These are phyloP conservation scores for Sturnus vulgaris DNA, from an alignment of 2,113 vertebrate genomes.

Conservation along the genomic window DNA sequence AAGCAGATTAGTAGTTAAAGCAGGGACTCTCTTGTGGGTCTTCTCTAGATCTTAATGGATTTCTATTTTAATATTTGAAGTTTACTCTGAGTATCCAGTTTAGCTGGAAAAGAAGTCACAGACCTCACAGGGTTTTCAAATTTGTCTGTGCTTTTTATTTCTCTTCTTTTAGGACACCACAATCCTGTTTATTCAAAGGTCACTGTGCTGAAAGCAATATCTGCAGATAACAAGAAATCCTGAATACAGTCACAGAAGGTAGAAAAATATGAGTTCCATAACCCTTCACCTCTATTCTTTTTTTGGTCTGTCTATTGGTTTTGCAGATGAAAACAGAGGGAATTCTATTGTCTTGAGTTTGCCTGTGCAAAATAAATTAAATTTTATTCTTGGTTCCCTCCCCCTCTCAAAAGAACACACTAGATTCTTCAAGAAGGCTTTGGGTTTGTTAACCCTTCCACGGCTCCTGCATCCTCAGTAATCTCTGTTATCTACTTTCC, in stretches of 20 bases:
- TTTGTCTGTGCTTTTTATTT: constrained; percentile 29
- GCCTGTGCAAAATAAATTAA: constrained; percentile 42
- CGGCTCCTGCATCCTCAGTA: not conserved
- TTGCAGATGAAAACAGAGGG: constrained; percentile 48
- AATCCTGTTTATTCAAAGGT: constrained; percentile 47
- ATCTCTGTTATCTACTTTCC: not conserved
- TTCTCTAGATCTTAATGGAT: not conserved
- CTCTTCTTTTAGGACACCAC: constrained; percentile 1
- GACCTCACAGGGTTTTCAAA: not conserved
- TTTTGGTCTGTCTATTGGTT: constrained; percentile 29
- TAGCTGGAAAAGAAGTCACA: constrained; percentile 8
- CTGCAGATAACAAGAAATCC: constrained; percentile 51
- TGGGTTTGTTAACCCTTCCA: constrained; percentile 11
- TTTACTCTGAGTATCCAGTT: not conserved
- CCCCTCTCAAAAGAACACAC: not conserved
- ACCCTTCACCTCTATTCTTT: constrained; percentile 48
- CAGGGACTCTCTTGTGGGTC: not conserved
- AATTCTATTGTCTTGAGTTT: constrained; percentile 50
- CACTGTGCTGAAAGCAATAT: constrained; percentile 41
- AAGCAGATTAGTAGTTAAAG: constrained; percentile 29
- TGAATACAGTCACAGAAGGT: constrained; percentile 1
- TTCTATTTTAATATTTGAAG: constrained; percentile 22
- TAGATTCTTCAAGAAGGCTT: not conserved
- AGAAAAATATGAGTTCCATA: constrained; percentile 38
- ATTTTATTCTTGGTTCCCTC: not conserved